phyloP scores from a whole-genome alignment of 1,140 invertebrate species.

The Frieseomelitta varia region DNA sequence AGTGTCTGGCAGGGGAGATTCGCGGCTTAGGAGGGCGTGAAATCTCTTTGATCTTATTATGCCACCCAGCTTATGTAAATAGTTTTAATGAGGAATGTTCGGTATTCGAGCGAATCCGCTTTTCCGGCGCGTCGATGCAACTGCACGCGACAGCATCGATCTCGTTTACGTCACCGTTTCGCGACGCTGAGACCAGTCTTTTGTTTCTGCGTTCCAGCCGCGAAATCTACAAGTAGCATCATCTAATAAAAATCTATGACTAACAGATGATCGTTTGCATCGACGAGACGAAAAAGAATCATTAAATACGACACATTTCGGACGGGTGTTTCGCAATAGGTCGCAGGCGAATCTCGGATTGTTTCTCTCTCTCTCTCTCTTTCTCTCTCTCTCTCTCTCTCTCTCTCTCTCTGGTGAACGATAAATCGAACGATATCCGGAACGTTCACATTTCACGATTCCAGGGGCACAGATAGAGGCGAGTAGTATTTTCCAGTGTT shows the following conservation, averaged over 20 bases:
- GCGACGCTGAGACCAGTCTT: slow-evolving; percentile 6
- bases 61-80: slow-evolving; percentile 13
- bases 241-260: background rate
- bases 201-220: slow-evolving; percentile 32
- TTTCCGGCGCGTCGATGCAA: slow-evolving; percentile 48
- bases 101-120: slow-evolving; percentile 1
- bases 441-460: slow-evolving; percentile 39
- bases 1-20: background rate
- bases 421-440: slow-evolving; percentile 2
- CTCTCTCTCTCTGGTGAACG: background rate
- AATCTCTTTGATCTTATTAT: slow-evolving; percentile 39
- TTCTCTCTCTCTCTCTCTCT: background rate
- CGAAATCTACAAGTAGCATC: slow-evolving; percentile 43
- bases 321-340: background rate
- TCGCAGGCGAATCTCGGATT: background rate
- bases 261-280: background rate
- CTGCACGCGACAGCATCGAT: slow-evolving; percentile 68
- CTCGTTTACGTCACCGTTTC: background rate
- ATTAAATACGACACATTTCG: background rate
- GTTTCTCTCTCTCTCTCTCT: too few relatives aligned
- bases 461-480: slow-evolving; percentile 13
- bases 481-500: slow-evolving; percentile 52
- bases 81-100: slow-evolving; percentile 27
- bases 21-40: background rate
- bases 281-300: background rate